A percentile compares a stretch with the other conserved stretches of the same genome.
phyloP scores from a whole-genome alignment of 2,888 invertebrate genomes.

The Subacronicta megacephala region DNA sequence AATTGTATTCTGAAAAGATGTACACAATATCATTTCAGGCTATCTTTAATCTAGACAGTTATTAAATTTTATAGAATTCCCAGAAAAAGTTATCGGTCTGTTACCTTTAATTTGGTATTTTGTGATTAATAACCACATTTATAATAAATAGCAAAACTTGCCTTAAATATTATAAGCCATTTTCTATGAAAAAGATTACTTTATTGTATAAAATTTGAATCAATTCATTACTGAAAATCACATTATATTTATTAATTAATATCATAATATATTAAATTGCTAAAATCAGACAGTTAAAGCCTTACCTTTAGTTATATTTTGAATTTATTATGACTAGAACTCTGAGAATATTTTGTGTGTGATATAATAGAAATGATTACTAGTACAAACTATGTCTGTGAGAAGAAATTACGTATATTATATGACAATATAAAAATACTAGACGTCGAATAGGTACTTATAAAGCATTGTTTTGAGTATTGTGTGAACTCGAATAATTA shows the following conservation, averaged over 20 bases:
- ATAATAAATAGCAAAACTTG: background rate
- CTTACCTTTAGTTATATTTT: no score
- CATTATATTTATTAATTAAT: no score
- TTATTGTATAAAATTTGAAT: no score
- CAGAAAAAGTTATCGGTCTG: background rate
- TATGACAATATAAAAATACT: background rate
- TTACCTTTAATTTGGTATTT: slow-evolving; percentile 6
- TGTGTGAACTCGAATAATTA: background rate
- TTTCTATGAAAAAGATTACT: no score
- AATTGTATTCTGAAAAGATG: slow-evolving; percentile 3
- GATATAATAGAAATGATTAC: background rate
- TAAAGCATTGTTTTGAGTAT: background rate
- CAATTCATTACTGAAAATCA: no score
- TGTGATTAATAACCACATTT: slow-evolving; percentile 7
- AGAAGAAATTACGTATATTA: background rate
- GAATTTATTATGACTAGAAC: background rate
- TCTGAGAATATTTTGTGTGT: background rate
- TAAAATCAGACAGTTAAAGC: no score
- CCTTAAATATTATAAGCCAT: no score
- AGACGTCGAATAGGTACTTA: background rate
- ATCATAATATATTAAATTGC: no score
- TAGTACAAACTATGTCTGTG: background rate
- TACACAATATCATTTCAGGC: background rate
- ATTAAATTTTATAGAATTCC: slow-evolving; percentile 21
- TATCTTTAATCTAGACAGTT: slow-evolving; percentile 6